Evolutionary conservation across 2,797 vertebrate species (phyloP).

Genomic region (Loris lydekkerianus): DNA sequence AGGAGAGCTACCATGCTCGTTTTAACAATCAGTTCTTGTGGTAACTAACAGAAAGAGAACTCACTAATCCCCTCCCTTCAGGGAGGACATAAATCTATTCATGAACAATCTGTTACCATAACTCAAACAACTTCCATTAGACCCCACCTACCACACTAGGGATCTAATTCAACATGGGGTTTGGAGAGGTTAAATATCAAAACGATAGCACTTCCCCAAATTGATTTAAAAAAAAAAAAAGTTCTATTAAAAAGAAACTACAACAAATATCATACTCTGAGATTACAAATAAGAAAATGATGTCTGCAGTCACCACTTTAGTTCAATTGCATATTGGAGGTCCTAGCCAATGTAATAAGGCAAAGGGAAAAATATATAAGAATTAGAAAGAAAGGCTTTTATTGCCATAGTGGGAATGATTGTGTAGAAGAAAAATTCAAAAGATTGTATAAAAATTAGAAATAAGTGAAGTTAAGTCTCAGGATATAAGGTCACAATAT

Average conservation of each 20-base stretch:
- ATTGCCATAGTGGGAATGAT: neutral
- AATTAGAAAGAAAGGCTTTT: conserved; percentile 4
- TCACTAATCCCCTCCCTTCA: neutral
- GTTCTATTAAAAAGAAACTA: neutral
- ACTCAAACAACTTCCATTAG: neutral
- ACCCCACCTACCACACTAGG: neutral
- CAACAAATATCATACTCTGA: neutral
- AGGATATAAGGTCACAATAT: neutral
- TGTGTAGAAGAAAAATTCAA: neutral
- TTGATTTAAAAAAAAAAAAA: neutral
- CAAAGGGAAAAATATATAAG: conserved; percentile 5
- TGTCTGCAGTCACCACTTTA: neutral
- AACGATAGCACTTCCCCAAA: neutral
- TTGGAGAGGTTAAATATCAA: neutral
- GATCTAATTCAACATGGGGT: neutral
- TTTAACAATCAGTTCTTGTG: neutral
- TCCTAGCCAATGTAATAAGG: conserved; percentile 2
- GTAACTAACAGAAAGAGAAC: neutral
- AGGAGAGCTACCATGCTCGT: neutral
- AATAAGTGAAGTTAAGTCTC: conserved; percentile 48
- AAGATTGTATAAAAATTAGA: conserved; percentile 16
- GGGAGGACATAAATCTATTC: neutral
- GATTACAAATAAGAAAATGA: conserved; percentile 20
- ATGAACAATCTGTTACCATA: neutral
- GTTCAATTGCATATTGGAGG: conserved; percentile 2